Base-by-base conservation (phyloP, 2,113 vertebrate genomes). In the Daboia siamensis region DNA sequence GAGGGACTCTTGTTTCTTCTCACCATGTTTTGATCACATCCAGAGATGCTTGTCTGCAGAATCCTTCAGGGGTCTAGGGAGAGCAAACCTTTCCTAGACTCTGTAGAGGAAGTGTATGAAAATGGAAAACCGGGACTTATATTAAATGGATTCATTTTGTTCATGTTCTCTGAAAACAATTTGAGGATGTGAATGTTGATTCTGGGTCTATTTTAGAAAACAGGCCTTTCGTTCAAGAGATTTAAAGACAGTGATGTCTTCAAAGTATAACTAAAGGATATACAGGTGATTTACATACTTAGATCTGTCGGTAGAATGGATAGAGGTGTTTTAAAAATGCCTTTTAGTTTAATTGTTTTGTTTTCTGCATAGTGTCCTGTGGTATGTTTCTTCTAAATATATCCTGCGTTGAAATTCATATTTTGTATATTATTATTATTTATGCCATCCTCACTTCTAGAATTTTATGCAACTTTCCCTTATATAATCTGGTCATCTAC, bases 171-270 rank as follows among this genome's bases (percentile, higher is more conserved):
- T 74, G 11, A 29, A 64, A 96, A 94, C 80, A 44, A 8, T 57
- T 61, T 39, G 0, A 29, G 24, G 51, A 69, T 46, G 54, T 24
- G 13, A 39, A 0, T 21, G 93, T 93, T 93, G 94, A 80, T 33
- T 74, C 26, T 52, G 88, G 86, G 20, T 91, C 59, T 92, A 51
- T 86, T 17, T 7, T 55, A 64, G 89, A 93, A 94, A 91, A 89
- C 80, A 90, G 33, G 39, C 90, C 51, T 33, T 85, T 33, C 56
- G 80, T 5, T 56, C 52, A 23, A 13, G 39, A 80, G 23, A 44
- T 84, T 84, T 56, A 85, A 29, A 33, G 56, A 44, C 33, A 80
- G 6, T 8, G 17, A 51, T 26, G 20, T 44, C 33, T 56, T 44
- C 24, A 88, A 64, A 80, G 56, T n/a, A 57, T 46, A 48, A 4